Conservation (phyloP, 2,797 vertebrate genomes). For the Hydrophis major region DNA sequence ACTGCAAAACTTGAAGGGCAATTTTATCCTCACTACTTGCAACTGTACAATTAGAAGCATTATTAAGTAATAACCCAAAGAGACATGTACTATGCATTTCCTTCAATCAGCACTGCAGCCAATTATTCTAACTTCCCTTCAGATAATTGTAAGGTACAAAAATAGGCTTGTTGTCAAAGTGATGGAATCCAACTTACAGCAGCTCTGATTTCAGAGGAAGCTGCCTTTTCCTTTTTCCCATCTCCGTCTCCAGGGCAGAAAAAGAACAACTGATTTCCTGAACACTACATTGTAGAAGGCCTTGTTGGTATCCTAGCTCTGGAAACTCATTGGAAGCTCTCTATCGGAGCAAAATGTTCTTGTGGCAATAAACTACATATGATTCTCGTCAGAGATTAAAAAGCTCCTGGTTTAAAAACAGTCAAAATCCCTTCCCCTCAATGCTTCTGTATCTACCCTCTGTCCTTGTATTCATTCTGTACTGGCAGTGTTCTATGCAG, state of each 20-base stretch:
- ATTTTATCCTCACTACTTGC: conserved; percentile 56
- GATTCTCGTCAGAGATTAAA: not conserved
- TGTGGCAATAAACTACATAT: not conserved
- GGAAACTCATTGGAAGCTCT: not conserved
- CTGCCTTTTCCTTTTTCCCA: conserved; percentile 6
- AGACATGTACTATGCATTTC: conserved; percentile 57
- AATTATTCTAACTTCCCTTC: conserved; percentile 60
- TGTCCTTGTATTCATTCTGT: not conserved
- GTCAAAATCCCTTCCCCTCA: not conserved
- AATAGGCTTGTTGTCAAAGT: conserved; percentile 56
- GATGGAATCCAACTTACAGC: not conserved
- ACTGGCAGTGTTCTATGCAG: not conserved
- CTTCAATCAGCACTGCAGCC: conserved; percentile 48
- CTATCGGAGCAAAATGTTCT: not conserved
- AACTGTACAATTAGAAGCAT: conserved; percentile 66
- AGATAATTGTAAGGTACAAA: conserved; percentile 61
- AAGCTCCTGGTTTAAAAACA: not conserved
- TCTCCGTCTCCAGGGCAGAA: not conserved
- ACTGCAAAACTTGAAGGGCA: conserved; percentile 43
- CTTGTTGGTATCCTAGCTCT: not conserved
- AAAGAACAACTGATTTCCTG: not conserved
- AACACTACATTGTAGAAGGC: not conserved
- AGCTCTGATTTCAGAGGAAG: conserved; percentile 21
- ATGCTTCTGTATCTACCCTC: not conserved
- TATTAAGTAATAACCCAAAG: conserved; percentile 51